Conservation (phyloP, 2,113 vertebrate species). For the human (Homo sapiens) region DNA sequence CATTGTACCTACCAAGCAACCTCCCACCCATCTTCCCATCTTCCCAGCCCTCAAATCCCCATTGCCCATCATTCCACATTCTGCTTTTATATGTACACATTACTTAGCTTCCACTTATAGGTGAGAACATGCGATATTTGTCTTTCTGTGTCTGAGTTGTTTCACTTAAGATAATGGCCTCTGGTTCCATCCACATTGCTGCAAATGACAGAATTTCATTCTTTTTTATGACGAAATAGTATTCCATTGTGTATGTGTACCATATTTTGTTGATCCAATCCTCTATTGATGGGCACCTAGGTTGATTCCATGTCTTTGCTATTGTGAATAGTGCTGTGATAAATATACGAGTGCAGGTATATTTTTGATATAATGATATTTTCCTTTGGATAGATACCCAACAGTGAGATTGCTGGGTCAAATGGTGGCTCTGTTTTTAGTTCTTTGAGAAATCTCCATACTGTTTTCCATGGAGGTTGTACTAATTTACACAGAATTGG, state of each 20-base stretch:
- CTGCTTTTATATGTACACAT: neutral
- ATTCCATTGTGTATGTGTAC: neutral
- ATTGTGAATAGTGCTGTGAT: neutral
- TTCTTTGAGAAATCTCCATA: neutral
- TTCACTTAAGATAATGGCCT: neutral
- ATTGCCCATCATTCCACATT: neutral
- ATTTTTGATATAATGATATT: neutral
- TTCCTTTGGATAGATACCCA: neutral
- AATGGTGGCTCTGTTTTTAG: neutral
- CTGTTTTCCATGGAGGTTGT: neutral
- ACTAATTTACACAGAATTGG: neutral
- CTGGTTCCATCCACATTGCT: neutral
- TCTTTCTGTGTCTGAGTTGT: neutral
- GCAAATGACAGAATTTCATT: neutral
- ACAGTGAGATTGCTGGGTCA: neutral
- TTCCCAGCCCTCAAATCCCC: neutral
- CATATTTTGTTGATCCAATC: too few species aligned
- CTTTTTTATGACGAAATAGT: neutral
- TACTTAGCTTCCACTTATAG: neutral
- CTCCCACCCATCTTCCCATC: too few species aligned
- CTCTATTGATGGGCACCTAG: too few species aligned
- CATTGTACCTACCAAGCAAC: too few species aligned
- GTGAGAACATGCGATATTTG: neutral
- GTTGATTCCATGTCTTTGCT: neutral
- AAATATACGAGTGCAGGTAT: neutral